Conservation (phyloP, 1,140 invertebrate species). For the Atta texana region DNA sequence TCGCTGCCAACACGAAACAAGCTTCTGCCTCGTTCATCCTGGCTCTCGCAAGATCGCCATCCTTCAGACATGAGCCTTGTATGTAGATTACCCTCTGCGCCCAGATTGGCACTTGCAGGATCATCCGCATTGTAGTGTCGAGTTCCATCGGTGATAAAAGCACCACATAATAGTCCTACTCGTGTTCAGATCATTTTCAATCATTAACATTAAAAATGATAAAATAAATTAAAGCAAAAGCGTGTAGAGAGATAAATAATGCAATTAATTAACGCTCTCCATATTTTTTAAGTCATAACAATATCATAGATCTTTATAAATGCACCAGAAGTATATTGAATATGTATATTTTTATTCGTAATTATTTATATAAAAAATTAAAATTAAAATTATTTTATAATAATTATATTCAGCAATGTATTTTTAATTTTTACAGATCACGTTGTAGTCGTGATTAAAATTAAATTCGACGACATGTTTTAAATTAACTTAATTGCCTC, state of each 20-base stretch:
- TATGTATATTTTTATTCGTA: neutral
- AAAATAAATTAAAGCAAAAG: neutral
- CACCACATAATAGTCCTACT: slow-evolving; percentile 98
- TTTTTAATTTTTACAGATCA: neutral
- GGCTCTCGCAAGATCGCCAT: slow-evolving; percentile 96
- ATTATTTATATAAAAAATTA: neutral
- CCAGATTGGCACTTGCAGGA: slow-evolving; percentile 99
- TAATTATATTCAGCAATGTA: neutral
- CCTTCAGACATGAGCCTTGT: slow-evolving; percentile 97
- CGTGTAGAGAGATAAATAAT: neutral
- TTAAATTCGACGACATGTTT: neutral
- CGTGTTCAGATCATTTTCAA: neutral
- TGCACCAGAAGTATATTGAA: neutral
- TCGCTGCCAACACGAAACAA: slow-evolving; percentile 97
- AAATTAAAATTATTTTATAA: neutral
- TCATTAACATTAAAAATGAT: neutral
- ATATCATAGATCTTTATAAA: neutral
- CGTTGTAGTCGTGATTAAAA: slow-evolving; percentile 5
- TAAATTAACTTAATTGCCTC: neutral
- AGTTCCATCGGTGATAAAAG: slow-evolving; percentile 98
- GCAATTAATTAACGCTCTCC: neutral
- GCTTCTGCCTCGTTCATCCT: slow-evolving; percentile 98
- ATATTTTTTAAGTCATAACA: neutral
- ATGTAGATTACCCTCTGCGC: slow-evolving; percentile 99
- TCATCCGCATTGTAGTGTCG: slow-evolving; percentile 98